Evolutionary conservation across 1,140 invertebrate genomes (phyloP).

Genomic region (Lepidotrigona ventralis): DNA sequence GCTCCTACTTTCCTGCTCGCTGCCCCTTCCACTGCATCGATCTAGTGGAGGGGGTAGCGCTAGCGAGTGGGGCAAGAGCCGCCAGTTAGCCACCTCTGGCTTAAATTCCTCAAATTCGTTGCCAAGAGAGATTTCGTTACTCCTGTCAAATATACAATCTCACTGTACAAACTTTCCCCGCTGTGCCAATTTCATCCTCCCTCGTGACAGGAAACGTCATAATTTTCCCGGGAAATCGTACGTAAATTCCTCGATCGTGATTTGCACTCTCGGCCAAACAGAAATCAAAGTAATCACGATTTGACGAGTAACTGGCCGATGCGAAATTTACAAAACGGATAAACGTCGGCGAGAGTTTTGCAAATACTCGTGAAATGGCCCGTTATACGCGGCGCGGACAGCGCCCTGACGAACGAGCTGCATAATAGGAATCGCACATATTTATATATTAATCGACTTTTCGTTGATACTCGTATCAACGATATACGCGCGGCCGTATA

Average conservation of each 20-base stretch:
- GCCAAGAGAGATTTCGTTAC: too few relatives aligned
- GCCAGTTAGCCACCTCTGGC: too few relatives aligned
- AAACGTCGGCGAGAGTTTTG: neutral
- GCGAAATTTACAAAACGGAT: neutral
- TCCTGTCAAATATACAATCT: too few relatives aligned
- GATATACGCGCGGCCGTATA: neutral
- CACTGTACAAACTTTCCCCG: too few relatives aligned
- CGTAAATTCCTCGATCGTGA: neutral
- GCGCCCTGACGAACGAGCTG: neutral
- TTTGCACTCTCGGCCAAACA: neutral
- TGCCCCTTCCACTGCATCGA: too few relatives aligned
- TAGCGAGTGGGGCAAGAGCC: too few relatives aligned
- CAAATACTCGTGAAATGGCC: neutral
- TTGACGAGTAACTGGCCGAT: neutral
- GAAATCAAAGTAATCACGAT: conserved; percentile 3
- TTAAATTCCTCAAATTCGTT: too few relatives aligned
- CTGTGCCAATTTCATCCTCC: too few relatives aligned
- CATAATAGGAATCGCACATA: conserved; percentile 10
- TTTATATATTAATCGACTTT: conserved; percentile 33
- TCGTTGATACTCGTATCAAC: conserved; percentile 11
- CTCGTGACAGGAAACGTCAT: neutral
- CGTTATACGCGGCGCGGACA: neutral
- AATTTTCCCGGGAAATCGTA: neutral
- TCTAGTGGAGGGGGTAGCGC: too few relatives aligned
- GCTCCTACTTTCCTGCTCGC: too few relatives aligned